phyloP scores from a whole-genome alignment of 2,797 vertebrate genomes.

The Paguma larvata region DNA sequence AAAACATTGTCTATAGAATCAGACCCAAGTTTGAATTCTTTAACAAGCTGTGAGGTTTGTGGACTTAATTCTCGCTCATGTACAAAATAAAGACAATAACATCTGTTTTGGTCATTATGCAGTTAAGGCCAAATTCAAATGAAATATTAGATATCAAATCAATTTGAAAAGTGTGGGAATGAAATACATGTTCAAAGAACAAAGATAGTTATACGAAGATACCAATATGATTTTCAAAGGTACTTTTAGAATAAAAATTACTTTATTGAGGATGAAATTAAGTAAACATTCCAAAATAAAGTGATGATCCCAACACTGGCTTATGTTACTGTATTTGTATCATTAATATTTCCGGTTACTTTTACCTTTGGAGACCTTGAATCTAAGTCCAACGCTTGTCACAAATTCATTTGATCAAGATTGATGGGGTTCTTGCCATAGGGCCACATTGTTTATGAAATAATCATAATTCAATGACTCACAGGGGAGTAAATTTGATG shows the following conservation, averaged over 20 bases:
- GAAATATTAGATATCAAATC: background rate
- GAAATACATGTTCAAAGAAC: background rate
- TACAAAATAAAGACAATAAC: background rate
- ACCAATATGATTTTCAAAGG: background rate
- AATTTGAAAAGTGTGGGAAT: slow-evolving; percentile 1
- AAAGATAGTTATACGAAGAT: background rate
- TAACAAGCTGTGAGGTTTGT: background rate
- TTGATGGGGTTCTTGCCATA: background rate
- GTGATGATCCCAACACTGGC: background rate
- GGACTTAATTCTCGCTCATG: background rate
- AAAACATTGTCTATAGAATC: background rate
- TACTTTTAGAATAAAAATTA: slow-evolving; percentile 13
- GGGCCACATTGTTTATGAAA: background rate
- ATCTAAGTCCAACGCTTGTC: background rate
- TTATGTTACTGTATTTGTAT: background rate
- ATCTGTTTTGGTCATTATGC: background rate
- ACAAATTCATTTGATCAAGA: background rate
- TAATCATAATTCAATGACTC: background rate
- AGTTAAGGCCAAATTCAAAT: background rate
- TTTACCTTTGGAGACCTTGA: background rate
- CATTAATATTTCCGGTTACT: background rate
- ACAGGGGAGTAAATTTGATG: background rate
- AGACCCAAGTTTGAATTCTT: background rate
- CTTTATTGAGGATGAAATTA: background rate
- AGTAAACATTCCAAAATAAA: background rate